Evolutionary conservation across 2,888 invertebrate genomes (phyloP).

Genomic region (Falcaria lacertinaria): DNA sequence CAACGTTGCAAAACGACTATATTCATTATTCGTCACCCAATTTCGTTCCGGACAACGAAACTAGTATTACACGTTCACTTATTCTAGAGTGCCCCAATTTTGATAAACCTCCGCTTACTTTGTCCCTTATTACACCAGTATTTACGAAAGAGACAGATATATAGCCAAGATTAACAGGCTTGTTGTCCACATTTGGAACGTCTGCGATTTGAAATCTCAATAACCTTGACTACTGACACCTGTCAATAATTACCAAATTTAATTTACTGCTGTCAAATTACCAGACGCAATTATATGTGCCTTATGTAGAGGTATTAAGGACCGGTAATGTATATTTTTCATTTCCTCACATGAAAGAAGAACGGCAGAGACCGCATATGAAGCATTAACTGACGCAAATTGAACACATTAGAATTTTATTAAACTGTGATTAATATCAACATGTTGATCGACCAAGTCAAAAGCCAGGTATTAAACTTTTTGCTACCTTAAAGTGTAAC

Average conservation of each 20-base stretch:
- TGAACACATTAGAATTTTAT: not conserved
- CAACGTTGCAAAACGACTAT: constrained; percentile 25
- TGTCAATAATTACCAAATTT: constrained; percentile 5
- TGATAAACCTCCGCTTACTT: not conserved
- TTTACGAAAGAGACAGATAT: not conserved
- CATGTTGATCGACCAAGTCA: no score
- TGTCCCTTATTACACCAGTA: not conserved
- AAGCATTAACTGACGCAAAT: not conserved
- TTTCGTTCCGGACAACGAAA: constrained; percentile 35
- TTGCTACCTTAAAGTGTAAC: no score
- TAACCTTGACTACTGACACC: constrained; percentile 6
- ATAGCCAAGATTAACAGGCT: not conserved
- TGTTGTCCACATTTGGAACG: not conserved
- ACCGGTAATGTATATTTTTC: not conserved
- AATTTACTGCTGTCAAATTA: constrained; percentile 4
- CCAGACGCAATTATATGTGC: not conserved
- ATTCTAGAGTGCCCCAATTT: constrained; percentile 4
- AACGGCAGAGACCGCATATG: not conserved
- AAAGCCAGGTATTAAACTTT: no score
- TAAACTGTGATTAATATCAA: not conserved
- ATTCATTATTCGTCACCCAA: constrained; percentile 27
- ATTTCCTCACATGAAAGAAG: not conserved
- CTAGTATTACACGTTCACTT: constrained; percentile 32
- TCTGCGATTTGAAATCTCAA: not conserved
- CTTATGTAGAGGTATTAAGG: not conserved